phyloP scores from a whole-genome alignment of 2,797 vertebrate species.

The Etheostoma perlongum region DNA sequence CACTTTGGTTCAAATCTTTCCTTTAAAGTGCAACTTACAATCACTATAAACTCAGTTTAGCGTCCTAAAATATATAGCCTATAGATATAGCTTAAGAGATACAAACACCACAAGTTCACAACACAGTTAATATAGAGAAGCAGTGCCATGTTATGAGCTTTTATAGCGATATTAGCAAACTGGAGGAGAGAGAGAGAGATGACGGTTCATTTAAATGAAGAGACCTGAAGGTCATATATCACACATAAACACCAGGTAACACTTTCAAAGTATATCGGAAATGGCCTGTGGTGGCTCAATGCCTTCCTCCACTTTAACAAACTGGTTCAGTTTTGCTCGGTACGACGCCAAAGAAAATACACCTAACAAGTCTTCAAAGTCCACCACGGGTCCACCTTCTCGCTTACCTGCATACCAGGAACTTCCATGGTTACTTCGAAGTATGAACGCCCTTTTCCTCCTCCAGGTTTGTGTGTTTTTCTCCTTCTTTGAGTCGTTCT shows the following conservation, averaged over 20 bases:
- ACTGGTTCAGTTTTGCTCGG: slow-evolving; percentile 1
- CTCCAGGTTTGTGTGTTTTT: slow-evolving; percentile 49
- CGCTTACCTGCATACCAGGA: slow-evolving; percentile 82
- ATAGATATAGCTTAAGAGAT: background rate
- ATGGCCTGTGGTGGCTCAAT: background rate
- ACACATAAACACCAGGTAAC: background rate
- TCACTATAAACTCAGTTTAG: background rate
- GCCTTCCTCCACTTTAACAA: background rate
- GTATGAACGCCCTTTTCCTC: slow-evolving; percentile 68
- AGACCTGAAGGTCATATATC: background rate
- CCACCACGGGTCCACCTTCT: slow-evolving; percentile 51
- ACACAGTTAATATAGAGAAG: background rate
- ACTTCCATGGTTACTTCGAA: slow-evolving; percentile 77
- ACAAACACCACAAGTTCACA: background rate
- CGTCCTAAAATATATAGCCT: no score
- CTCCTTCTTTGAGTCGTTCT: slow-evolving; percentile 5
- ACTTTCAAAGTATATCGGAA: background rate
- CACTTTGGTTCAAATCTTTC: no score
- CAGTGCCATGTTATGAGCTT: no score
- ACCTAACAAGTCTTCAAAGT: background rate
- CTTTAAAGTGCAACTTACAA: background rate
- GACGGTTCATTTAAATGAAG: background rate
- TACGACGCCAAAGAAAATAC: background rate
- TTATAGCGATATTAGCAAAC: no score
- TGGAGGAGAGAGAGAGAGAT: background rate